A percentile compares a stretch with the other conserved stretches of the same genome.
These are phyloP conservation scores for Lottia scabra DNA, from an alignment of 2,888 invertebrate species.

Conservation along the genomic window DNA sequence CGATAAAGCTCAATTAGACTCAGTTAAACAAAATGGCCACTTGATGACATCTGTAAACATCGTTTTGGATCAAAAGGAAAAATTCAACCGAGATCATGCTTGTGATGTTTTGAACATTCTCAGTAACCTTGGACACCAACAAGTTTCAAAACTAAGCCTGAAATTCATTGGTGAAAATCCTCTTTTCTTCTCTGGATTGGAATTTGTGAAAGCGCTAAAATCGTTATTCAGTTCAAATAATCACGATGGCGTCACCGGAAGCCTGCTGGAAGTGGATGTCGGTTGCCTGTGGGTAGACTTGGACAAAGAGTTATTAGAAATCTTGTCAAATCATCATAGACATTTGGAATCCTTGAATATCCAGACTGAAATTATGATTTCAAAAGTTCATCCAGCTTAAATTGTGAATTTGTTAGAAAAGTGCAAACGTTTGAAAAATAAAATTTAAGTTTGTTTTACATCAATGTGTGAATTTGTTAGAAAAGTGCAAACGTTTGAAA, in stretches of 20 bases:
- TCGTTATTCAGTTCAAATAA: constrained; percentile 46
- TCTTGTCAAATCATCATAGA: constrained; percentile 52
- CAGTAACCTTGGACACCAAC: constrained; percentile 32
- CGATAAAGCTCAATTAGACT: constrained; percentile 35
- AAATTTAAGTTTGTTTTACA: too few relatives aligned
- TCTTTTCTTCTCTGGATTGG: constrained; percentile 64
- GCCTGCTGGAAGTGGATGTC: constrained; percentile 53
- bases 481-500: constrained; percentile 50
- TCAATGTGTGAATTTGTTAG: constrained; percentile 48
- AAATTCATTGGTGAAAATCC: constrained; percentile 61
- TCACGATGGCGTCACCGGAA: constrained; percentile 9
- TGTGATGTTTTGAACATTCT: constrained; percentile 46
- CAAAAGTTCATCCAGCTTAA: constrained; percentile 54
- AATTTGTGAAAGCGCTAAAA: constrained; percentile 55
- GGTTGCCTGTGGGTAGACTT: constrained; percentile 57
- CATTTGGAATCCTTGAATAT: constrained; percentile 58
- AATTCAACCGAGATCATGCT: constrained; percentile 53
- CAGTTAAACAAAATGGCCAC: constrained; percentile 48
- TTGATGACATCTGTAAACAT: constrained; percentile 49
- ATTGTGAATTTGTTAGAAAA: constrained; percentile 50
- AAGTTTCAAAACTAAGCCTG: constrained; percentile 35
- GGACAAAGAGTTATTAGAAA: constrained; percentile 58
- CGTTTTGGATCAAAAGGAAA: constrained; percentile 52
- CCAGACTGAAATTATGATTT: constrained; percentile 62
- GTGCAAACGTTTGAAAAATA: constrained; percentile 53